phyloP scores from a whole-genome alignment of 1,140 invertebrate species.

The Dendrolimus punctatus region DNA sequence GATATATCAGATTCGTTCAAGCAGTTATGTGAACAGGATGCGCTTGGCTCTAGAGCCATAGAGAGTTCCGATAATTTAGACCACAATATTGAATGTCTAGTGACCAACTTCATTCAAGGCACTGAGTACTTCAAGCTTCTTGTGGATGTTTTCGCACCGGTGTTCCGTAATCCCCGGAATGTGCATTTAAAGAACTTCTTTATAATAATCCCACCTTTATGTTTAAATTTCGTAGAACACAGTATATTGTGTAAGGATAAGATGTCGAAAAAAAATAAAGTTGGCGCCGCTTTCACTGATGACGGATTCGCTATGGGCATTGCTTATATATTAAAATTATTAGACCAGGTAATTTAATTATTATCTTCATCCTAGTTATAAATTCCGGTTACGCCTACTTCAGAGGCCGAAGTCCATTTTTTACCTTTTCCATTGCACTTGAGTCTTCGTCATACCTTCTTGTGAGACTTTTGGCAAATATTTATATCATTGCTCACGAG shows the following conservation, averaged over 20 bases:
- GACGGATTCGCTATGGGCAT: constrained; percentile 98
- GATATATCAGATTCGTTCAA: constrained; percentile 80
- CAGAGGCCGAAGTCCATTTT: no score
- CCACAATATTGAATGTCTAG: constrained; percentile 83
- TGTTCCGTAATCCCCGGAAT: constrained; percentile 90
- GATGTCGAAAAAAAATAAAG: constrained; percentile 90
- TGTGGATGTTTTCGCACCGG: constrained; percentile 92
- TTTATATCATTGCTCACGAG: no score
- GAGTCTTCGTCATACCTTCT: no score
- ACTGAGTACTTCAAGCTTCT: constrained; percentile 97
- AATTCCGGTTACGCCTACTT: no score
- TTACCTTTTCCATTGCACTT: no score
- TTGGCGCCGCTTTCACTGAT: constrained; percentile 93
- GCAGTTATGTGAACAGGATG: constrained; percentile 70
- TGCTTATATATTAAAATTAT: constrained; percentile 80
- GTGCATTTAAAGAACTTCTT: constrained; percentile 95
- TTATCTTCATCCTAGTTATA: neutral
- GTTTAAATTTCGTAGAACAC: constrained; percentile 96
- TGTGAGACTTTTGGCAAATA: no score
- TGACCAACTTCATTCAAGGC: constrained; percentile 91
- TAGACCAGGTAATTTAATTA: constrained; percentile 73
- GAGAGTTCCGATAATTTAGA: constrained; percentile 83
- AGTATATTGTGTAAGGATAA: constrained; percentile 94
- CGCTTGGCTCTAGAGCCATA: constrained; percentile 74
- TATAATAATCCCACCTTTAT: constrained; percentile 94